phyloP scores from a whole-genome alignment of 2,797 vertebrate genomes.

The Paratrypauchen microcephalus region DNA sequence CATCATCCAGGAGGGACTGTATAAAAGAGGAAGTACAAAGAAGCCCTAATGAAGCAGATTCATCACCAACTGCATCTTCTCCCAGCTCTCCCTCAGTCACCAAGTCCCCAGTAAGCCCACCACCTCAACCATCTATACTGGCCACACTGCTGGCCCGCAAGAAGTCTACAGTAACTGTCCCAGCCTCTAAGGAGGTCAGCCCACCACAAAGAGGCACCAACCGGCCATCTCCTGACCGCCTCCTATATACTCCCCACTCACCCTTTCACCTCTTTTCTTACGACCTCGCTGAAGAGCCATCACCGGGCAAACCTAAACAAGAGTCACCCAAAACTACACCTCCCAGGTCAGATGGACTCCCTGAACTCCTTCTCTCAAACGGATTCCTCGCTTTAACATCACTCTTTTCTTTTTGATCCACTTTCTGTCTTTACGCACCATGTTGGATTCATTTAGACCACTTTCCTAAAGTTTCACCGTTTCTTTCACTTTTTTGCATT shows the following conservation, averaged over 20 bases:
- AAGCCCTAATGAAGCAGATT: slow-evolving; percentile 18
- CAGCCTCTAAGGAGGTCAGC: slow-evolving; percentile 79
- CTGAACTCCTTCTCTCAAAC: slow-evolving; percentile 19
- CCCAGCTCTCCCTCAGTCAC: slow-evolving; percentile 7
- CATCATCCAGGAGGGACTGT: slow-evolving; percentile 56
- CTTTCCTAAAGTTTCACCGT: slow-evolving; percentile 27
- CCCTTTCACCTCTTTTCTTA: slow-evolving; percentile 97
- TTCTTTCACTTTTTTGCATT: slow-evolving; percentile 29
- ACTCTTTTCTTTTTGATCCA: slow-evolving; percentile 4
- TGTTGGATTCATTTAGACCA: slow-evolving; percentile 32
- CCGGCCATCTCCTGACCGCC: slow-evolving; percentile 74
- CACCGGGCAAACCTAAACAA: slow-evolving; percentile 50
- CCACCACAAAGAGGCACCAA: slow-evolving; percentile 72
- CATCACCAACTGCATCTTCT: slow-evolving; percentile 5
- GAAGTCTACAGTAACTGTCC: slow-evolving; percentile 66
- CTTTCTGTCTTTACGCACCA: slow-evolving; percentile 35
- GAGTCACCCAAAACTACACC: slow-evolving; percentile 43
- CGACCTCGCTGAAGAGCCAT: slow-evolving; percentile 82
- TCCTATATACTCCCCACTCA: slow-evolving; percentile 90
- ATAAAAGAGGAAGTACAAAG: slow-evolving; percentile 43
- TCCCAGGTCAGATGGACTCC: slow-evolving; percentile 58
- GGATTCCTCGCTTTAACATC: slow-evolving; percentile 1
- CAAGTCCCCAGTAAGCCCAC: slow-evolving; percentile 38
- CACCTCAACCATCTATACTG: slow-evolving; percentile 67
- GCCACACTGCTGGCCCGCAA: slow-evolving; percentile 70